A percentile compares a stretch with the other conserved stretches of the same genome.
Conservation (phyloP, 2,888 invertebrate species). For the Tipula unca region DNA sequence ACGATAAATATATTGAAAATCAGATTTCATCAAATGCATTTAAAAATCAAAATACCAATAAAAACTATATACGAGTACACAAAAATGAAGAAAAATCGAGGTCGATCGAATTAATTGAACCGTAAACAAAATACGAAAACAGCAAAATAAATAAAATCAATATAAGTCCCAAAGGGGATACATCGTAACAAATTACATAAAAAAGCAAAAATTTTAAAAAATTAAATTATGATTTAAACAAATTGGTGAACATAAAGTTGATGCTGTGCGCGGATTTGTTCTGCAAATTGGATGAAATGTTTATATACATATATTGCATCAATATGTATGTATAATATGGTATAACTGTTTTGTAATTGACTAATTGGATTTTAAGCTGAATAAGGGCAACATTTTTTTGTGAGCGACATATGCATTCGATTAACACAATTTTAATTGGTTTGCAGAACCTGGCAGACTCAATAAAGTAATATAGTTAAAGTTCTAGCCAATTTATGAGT, state of each 20-base stretch:
- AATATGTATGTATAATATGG: neutral
- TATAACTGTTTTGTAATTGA: neutral
- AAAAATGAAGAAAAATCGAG: neutral
- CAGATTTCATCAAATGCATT: neutral
- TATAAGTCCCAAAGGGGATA: neutral
- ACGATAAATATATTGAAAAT: neutral
- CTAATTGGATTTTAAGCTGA: neutral
- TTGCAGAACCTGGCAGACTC: no score
- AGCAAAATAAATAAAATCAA: neutral
- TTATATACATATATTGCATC: neutral
- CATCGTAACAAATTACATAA: conserved; percentile 14
- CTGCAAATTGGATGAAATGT: neutral
- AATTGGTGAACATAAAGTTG: neutral
- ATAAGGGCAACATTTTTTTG: neutral
- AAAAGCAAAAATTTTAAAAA: neutral
- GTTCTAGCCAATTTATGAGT: no score
- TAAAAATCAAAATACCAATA: neutral
- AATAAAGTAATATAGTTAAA: no score
- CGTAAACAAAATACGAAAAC: neutral
- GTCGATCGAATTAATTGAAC: neutral
- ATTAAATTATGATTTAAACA: conserved; percentile 14
- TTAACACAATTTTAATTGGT: neutral
- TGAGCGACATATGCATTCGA: neutral
- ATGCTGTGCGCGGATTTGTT: neutral
- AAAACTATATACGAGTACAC: neutral